Conservation (phyloP, 2,888 invertebrate species). For the Halictus quadricinctus region DNA sequence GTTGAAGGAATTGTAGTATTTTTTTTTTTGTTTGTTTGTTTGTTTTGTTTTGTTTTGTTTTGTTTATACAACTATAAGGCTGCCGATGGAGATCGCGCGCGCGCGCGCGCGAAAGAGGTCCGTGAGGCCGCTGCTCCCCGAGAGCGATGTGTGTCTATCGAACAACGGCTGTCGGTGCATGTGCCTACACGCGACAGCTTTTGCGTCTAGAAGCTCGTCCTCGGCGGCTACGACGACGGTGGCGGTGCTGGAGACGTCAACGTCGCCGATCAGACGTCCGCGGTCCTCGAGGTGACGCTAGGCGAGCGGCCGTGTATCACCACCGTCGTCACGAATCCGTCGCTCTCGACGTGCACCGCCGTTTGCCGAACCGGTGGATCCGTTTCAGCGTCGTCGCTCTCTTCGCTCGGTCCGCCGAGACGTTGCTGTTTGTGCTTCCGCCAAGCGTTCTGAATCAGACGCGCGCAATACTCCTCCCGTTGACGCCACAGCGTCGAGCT, state of each 20-base stretch:
- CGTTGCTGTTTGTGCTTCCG: conserved; percentile 91
- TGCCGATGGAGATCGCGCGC: conserved; percentile 74
- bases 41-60: not conserved
- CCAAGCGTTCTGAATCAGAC: conserved; percentile 97
- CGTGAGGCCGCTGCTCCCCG: conserved; percentile 58
- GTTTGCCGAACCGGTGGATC: conserved; percentile 86
- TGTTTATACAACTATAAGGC: conserved; percentile 81
- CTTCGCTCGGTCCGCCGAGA: conserved; percentile 84
- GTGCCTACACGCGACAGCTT: not conserved
- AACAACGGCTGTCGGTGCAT: not conserved
- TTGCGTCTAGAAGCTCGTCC: conserved; percentile 2
- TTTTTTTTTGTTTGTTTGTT: not conserved
- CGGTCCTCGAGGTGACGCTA: conserved; percentile 91
- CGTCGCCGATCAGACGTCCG: conserved; percentile 90
- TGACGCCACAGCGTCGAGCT: conserved; percentile 97
- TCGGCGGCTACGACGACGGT: conserved; percentile 20
- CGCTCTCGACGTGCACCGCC: conserved; percentile 93
- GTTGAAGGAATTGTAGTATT: conserved; percentile 78
- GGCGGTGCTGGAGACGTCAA: conserved; percentile 67
- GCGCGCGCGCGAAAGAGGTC: conserved; percentile 59
- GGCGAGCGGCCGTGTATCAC: conserved; percentile 95
- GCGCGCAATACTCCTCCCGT: conserved; percentile 97
- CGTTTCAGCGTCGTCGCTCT: conserved; percentile 82
- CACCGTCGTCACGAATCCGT: conserved; percentile 92
- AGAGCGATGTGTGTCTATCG: conserved; percentile 43